Percentiles rank a stretch among this genome's conserved stretches.
phyloP scores from a whole-genome alignment of 2,797 vertebrate genomes.

The Argentina silus region DNA sequence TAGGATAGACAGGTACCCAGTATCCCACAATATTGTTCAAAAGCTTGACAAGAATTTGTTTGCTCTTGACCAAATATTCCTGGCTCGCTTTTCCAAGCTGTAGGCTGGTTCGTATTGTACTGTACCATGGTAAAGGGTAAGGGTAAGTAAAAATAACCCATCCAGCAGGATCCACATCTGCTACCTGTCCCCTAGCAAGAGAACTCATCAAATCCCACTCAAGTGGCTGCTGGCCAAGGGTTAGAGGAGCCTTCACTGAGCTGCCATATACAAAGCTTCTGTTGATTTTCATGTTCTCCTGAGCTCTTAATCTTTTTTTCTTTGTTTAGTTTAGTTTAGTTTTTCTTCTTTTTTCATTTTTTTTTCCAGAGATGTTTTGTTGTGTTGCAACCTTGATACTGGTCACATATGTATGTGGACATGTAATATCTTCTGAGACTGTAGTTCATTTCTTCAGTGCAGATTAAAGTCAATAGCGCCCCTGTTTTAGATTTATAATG shows the following conservation, averaged over 20 bases:
- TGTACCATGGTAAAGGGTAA: neutral
- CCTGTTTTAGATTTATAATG: constrained; percentile 8
- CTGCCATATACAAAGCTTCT: constrained; percentile 4
- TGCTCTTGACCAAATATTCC: constrained; percentile 7
- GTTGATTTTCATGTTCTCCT: neutral
- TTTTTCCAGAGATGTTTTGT: neutral
- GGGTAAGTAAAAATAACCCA: constrained; percentile 16
- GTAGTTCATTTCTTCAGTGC: neutral
- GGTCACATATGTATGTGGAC: neutral
- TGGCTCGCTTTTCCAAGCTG: neutral
- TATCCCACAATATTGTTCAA: neutral
- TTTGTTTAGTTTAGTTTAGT: no score
- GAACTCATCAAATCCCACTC: constrained; percentile 19
- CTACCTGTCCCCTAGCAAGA: constrained; percentile 17
- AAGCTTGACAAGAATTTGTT: neutral
- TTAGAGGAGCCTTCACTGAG: constrained; percentile 21
- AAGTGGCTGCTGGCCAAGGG: constrained; percentile 21
- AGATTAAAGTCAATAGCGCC: constrained; percentile 6
- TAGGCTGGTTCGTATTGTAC: neutral
- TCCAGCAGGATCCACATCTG: constrained; percentile 12
- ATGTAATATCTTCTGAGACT: neutral
- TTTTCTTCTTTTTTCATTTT: neutral
- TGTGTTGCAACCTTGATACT: neutral
- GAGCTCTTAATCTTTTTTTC: neutral
- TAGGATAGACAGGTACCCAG: neutral